phyloP scores from a whole-genome alignment of 1,140 invertebrate species.

The Holcopasites calliopsidis region DNA sequence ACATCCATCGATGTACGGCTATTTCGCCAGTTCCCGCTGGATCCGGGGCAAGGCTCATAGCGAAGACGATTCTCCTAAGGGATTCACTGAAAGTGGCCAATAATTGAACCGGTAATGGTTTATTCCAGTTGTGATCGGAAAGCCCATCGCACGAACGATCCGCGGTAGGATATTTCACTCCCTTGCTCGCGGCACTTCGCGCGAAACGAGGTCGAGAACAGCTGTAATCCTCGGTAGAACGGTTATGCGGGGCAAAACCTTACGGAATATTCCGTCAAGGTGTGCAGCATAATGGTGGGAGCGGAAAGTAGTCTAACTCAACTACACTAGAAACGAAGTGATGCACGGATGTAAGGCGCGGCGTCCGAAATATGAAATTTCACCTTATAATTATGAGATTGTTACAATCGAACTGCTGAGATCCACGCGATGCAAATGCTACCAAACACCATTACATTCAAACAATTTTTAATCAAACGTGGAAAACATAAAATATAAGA shows the following conservation, averaged over 20 bases:
- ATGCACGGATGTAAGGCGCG: too few species aligned
- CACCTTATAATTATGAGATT: too few species aligned
- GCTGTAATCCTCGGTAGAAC: constrained; percentile 55
- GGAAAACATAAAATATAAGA: too few species aligned
- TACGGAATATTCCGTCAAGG: constrained; percentile 26
- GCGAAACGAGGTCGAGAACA: constrained; percentile 33
- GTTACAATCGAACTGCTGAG: too few species aligned
- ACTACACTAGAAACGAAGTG: too few species aligned
- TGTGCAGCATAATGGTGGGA: not conserved
- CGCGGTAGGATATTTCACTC: constrained; percentile 59
- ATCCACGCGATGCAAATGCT: too few species aligned
- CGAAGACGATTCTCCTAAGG: constrained; percentile 46
- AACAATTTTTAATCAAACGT: too few species aligned
- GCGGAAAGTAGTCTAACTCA: not conserved
- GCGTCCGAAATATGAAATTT: too few species aligned
- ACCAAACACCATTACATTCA: too few species aligned
- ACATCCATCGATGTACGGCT: constrained; percentile 58
- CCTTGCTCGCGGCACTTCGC: constrained; percentile 10
- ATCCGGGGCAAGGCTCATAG: not conserved
- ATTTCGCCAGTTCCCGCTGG: constrained; percentile 54
- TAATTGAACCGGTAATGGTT: constrained; percentile 62
- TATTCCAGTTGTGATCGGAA: constrained; percentile 30
- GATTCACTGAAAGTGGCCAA: constrained; percentile 61
- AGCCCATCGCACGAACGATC: constrained; percentile 55
- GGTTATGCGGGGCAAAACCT: constrained; percentile 43